Evolutionary conservation across 2,797 vertebrate species (phyloP), one percentile per base, ranked within the genome.

Genomic region (Spheniscus humboldti): DNA sequence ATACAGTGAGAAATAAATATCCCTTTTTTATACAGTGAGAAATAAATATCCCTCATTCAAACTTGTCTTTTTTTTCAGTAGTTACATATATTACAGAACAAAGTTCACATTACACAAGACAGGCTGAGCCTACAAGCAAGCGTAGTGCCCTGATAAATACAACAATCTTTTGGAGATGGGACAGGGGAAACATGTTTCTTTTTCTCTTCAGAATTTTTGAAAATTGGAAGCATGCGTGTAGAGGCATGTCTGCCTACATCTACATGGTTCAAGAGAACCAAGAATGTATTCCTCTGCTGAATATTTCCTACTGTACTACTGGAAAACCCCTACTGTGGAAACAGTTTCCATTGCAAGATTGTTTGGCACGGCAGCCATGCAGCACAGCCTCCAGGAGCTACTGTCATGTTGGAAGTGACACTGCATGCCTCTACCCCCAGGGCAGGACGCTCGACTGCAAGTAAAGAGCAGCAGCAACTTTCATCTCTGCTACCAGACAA

Each of bases 401-500:
- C 79, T 52, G 50, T 64, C 4, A 23, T 19, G 31, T 19, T 90
- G 67, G 66, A 77, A 94, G 81, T n/a, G 79, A 86, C 56, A 50
- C 31, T 2, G 12, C 4, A 5, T 4, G 72, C 69, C 79, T 87
- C 80, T 81, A 14, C 33, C 82, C 72, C 25, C 59, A 37, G 92
- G 63, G 52, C 30, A 60, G 57, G 57, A 60, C 1, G 16, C 57
- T 37, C 5, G 15, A 18, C 35, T 60, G 24, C n/a, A 60, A 83
- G 30, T 8, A 82, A 57, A 93, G 63, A 92, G 30, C 53, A 52
- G 35, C 4, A 9, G 7, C 24, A 39, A 60, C 52, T 97, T 95
- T 96, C 76, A 91, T 95, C 90, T 80, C 56, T 90, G 37, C 37
- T 64, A 92, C 63, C 69, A 85, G 63, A 95, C 67, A 97, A 78